Conservation (phyloP, 2,888 invertebrate species). For the Drosophila vallismaia region DNA sequence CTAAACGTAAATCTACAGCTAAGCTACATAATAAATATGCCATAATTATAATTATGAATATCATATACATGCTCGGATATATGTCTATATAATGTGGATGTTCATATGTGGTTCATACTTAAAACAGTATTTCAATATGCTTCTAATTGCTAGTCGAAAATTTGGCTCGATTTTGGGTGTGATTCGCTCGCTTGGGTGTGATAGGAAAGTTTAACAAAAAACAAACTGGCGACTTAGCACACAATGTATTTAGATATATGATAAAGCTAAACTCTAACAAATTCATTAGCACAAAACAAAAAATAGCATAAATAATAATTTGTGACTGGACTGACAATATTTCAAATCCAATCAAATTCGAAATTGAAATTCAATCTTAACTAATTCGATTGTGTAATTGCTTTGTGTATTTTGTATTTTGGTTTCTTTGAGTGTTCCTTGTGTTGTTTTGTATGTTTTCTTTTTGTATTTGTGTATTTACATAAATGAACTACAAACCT, state of each 20-base stretch:
- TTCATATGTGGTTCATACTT: constrained; percentile 60
- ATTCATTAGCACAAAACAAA: constrained; percentile 38
- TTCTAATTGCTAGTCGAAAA: constrained; percentile 45
- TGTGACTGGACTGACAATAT: constrained; percentile 46
- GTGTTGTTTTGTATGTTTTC: constrained; percentile 19
- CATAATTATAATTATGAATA: constrained; percentile 33
- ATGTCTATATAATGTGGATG: constrained; percentile 28
- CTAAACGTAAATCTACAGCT: constrained; percentile 58
- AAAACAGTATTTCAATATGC: constrained; percentile 68
- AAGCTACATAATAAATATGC: constrained; percentile 71
- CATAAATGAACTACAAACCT: constrained; percentile 69
- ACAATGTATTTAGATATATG: neutral
- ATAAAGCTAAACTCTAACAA: constrained; percentile 30
- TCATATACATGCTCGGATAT: constrained; percentile 34
- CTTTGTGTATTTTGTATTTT: constrained; percentile 35
- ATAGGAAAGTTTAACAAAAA: constrained; percentile 38
- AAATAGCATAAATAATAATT: constrained; percentile 38
- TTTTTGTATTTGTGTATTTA: constrained; percentile 55
- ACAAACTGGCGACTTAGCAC: constrained; percentile 27
- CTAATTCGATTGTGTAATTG: constrained; percentile 21
- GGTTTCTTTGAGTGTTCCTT: constrained; percentile 36
- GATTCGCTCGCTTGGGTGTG: constrained; percentile 37
- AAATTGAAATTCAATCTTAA: constrained; percentile 63
- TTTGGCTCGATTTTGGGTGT: constrained; percentile 56
- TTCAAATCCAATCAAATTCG: constrained; percentile 46